Evolutionary conservation across 1,140 invertebrate species (phyloP), one percentile per base, ranked within the genome.

Genomic region (Ips typographus): DNA sequence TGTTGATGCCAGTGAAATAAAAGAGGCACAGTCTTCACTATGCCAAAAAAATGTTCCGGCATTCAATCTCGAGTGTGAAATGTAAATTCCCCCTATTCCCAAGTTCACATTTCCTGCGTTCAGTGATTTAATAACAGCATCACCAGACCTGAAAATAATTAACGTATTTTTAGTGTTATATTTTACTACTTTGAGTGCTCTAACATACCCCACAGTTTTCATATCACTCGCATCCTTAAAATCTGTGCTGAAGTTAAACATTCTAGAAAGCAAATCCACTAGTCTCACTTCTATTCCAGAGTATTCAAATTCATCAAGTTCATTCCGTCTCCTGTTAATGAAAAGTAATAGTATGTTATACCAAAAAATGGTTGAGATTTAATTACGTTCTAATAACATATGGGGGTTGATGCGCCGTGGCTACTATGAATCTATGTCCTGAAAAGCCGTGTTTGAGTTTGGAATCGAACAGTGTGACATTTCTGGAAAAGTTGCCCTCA

Each of bases 1-100:
- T 40, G 87, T 90, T 1, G 90, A 92, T 36, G 88, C 85, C 36
- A 90, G 75, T 1, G 90, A 90, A 68, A 91, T 86, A 76, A 92
- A 92, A 5, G 85, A 82, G 3, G 89, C 90, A 79, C 90, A 92
- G 76, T 92, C 90, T 60, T 86, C 83, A 1, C 85, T 85, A 76
- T 91, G 87, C 6, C 85, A 80, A 42, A 84, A 77, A 8, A 87
- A 85, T 72, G 87, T 83, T 65, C 88, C 87, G 44, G 88, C 83
- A 5, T 74, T 65, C 36, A 83, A 73, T 47, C 86, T 79, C 55
- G 88, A 84, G 39, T 73, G 75, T 0, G 89, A 90, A 3, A 86
- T 70, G 74, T 89, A 91, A 44, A 91, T 80, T 7, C 90, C 90
- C n/a, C 85, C 86, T 66, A 89, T 81, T 36, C 86, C 90, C 37